Percentiles rank a stretch among this genome's conserved stretches.
Evolutionary conservation across 2,797 vertebrate genomes (phyloP).

Genomic region (Babyrousa celebensis): DNA sequence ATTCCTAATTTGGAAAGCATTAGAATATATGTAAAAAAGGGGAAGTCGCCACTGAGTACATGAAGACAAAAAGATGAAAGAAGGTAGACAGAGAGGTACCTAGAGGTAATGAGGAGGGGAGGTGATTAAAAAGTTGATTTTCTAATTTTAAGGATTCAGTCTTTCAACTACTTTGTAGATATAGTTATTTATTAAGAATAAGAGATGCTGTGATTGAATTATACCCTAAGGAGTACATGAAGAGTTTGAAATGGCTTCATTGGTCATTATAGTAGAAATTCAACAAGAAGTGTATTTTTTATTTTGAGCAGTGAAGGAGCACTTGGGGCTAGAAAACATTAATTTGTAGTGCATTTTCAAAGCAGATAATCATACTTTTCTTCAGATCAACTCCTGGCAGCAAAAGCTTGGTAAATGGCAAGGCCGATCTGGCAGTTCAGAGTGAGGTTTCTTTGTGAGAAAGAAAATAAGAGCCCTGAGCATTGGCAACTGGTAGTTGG

Average conservation of each 20-base stretch:
- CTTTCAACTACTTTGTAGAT: constrained; percentile 29
- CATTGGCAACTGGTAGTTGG: background rate
- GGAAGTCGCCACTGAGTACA: background rate
- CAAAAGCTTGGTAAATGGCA: constrained; percentile 36
- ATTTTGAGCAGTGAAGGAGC: constrained; percentile 51
- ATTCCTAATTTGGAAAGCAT: constrained; percentile 27
- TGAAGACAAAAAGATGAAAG: constrained; percentile 38
- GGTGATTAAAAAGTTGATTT: constrained; percentile 7
- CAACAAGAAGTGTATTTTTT: constrained; percentile 6
- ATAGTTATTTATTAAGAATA: constrained; percentile 38
- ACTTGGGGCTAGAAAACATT: constrained; percentile 57
- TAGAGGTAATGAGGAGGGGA: background rate
- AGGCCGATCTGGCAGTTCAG: background rate
- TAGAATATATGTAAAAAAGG: background rate
- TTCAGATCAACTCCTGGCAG: constrained; percentile 56
- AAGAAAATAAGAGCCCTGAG: constrained; percentile 60
- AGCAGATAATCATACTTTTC: constrained; percentile 49
- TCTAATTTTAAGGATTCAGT: background rate
- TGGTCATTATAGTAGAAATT: constrained; percentile 64
- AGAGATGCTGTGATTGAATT: constrained; percentile 48
- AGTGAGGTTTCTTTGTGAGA: constrained; percentile 29
- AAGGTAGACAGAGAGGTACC: background rate
- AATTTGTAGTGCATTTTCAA: constrained; percentile 68
- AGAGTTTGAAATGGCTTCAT: constrained; percentile 49
- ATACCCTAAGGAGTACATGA: background rate